These are phyloP conservation scores for Eristalis intricaria DNA, from an alignment of 2,888 invertebrate genomes.

Conservation along the genomic window DNA sequence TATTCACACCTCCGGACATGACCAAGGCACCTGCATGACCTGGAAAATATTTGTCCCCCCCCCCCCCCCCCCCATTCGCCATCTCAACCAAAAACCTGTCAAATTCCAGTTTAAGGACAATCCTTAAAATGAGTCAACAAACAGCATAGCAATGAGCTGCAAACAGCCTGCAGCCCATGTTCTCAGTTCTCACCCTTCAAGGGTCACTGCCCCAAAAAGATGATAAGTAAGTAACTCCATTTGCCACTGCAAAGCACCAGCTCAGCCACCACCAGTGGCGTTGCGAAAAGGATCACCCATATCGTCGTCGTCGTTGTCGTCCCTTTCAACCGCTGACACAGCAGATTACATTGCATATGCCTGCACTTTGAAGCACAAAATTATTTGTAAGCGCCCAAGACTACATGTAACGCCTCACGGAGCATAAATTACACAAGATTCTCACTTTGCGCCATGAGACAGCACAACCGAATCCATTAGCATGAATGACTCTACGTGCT, in stretches of 20 bases:
- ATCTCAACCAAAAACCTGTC: not conserved
- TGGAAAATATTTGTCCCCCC: too few species aligned
- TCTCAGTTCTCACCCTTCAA: not conserved
- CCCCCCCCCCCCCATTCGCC: not conserved
- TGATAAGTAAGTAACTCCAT: not conserved
- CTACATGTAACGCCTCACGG: not conserved
- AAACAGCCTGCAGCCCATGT: not conserved
- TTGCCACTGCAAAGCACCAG: not conserved
- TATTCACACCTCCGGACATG: too few species aligned
- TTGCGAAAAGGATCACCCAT: not conserved
- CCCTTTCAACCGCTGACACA: not conserved
- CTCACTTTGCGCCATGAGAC: slow-evolving; percentile 3
- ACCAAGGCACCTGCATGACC: too few species aligned
- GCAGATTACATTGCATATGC: not conserved
- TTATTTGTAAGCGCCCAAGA: not conserved
- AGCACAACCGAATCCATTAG: slow-evolving; percentile 8
- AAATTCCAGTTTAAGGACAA: not conserved
- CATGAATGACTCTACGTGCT: slow-evolving; percentile 6
- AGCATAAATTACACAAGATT: slow-evolving; percentile 2
- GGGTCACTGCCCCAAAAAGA: not conserved
- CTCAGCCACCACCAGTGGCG: not conserved
- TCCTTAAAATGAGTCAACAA: not conserved
- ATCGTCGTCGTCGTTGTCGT: not conserved
- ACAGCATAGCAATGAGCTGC: not conserved
- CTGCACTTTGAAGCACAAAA: not conserved